Evolutionary conservation across 2,888 invertebrate species (phyloP), one percentile per base, ranked within the genome.

Genomic region (Mesochorus sp.): DNA sequence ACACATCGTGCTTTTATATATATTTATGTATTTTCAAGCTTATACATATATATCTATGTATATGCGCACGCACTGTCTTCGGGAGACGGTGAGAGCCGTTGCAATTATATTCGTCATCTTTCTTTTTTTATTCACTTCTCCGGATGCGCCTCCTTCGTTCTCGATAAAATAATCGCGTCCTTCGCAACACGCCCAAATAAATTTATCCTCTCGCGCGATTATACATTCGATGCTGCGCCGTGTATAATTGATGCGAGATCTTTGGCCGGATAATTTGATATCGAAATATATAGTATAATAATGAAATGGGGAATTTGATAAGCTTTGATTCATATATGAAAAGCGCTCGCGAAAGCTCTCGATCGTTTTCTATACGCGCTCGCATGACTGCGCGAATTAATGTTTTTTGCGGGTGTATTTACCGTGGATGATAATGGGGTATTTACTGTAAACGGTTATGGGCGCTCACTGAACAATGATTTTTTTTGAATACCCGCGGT

Each of bases 141-240:
- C n/a, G n/a, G n/a, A n/a, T n/a, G n/a, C 34, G 39, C 44, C n/a
- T 37, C 34, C 34, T 21, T 73, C 44, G 42, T 17, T 19, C 28
- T 17, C 53, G 39, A 55, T 51, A 8, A 53, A 61, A 67, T 26
- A 53, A 67, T 42, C 14, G 34, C n/a, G 57, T 66, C 47, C 61
- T 21, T 3, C 49, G 8, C 28, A n/a, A n/a, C n/a, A 19, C 55
- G n/a, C 19, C 51, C 10, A 28, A 47, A 44, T 67, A 59, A 49
- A 53, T 67, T 59, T 49, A 74, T 31, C n/a, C 49, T 31, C 37
- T 44, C 21, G 10, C 21, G 12, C 14, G 28, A 39, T 55, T 49
- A 8, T 26, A 37, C 19, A 19, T 26, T 5, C 49, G 55, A 49
- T 73, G 37, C 39, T 47, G 26, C 24, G 26, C 42, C 17, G 37